Evolutionary conservation across 2,888 invertebrate species (phyloP), one percentile per base, ranked within the genome.

Genomic region (Tetheella fluctuosa): DNA sequence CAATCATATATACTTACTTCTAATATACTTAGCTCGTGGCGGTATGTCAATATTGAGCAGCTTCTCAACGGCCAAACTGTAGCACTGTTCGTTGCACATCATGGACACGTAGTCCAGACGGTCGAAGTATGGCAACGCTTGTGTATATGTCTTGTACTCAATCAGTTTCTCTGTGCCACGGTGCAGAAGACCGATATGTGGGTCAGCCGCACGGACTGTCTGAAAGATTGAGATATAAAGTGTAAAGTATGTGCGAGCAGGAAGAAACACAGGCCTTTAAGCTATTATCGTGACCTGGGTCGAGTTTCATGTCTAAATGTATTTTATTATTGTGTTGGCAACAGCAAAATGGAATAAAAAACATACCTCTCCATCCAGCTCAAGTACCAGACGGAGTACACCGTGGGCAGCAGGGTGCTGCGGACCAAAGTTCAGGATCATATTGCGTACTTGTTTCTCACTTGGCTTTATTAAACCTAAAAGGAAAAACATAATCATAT

Each of bases 41-140:
- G 99, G 99, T n/a, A 98, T 95, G 37, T 99, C 97, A 66, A 99
- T 98, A 78, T 99, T 99, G 0, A 99, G 94, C 1, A 99, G 94
- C 78, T 99, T 99, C 86, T 99, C 99, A 0, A 99, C 96, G 0
- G 99, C 99, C 63, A 99, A 83, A 0, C 98, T 98, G 89, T 97
- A 99, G 80, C 98, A 97, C 81, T 99, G 99, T 83, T 99, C 99
- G 83, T 99, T 99, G 89, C 97, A 98, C 99, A 99, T 99, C 99
- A 99, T 99, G 0, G 99, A 99, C 0, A 99, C 99, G 81, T 99
- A 99, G 91, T 99, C 99, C 59, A 99, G 93, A 0, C 99, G 96
- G 93, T 99, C 99, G 84, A 99, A 99, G 90, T 99, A 99, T 0
- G 99, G 99, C 71, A 99, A 89, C 0, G 99, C 99, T 88, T 99